phyloP scores from a whole-genome alignment of 2,113 vertebrate genomes.

The Elephas maximus region DNA sequence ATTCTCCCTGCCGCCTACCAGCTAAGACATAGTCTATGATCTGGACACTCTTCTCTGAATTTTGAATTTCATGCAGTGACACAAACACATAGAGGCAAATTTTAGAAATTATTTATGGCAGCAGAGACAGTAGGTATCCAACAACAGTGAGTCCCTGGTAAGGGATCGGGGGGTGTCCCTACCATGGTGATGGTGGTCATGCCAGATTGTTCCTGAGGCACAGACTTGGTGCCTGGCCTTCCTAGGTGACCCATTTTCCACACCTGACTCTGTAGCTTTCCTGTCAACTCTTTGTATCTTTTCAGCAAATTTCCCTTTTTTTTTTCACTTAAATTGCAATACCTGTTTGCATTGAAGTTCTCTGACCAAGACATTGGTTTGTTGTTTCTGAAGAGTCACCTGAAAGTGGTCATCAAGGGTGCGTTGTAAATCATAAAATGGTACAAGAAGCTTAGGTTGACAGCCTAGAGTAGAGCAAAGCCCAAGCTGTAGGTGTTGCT shows the following conservation, averaged over 20 bases:
- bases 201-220: background rate
- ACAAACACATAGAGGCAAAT: background rate
- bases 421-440: background rate
- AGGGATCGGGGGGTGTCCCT: background rate
- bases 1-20: background rate
- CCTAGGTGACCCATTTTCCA: background rate
- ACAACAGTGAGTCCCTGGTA: background rate
- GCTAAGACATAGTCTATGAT: background rate
- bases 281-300: background rate
- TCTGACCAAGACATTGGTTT: background rate
- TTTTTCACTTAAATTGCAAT: background rate
- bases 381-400: slow-evolving; percentile 27
- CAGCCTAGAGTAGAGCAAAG: background rate
- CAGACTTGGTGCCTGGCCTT: background rate
- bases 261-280: background rate
- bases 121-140: background rate
- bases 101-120: slow-evolving; percentile 49
- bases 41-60: background rate
- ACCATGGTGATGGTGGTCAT: background rate
- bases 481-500: background rate
- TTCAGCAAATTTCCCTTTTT: slow-evolving; percentile 1
- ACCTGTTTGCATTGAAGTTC: slow-evolving; percentile 4
- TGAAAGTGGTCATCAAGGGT: background rate
- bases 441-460: background rate
- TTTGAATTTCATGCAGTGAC: background rate